phyloP scores from a whole-genome alignment of 2,113 vertebrate species.

The Turdus rufiventris region DNA sequence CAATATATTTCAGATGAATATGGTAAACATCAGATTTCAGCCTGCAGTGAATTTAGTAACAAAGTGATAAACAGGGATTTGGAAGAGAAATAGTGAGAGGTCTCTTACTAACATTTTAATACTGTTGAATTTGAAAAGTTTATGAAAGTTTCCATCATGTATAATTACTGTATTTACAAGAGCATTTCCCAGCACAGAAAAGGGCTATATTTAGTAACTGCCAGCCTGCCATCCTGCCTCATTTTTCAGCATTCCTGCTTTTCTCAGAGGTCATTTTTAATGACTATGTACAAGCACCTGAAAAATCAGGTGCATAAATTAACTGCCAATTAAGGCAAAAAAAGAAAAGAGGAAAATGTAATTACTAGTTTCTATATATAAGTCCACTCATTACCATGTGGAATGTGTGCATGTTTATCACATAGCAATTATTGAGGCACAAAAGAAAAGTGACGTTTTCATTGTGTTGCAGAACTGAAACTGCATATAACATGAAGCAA shows the following conservation, averaged over 20 bases:
- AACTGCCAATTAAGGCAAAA: slow-evolving; percentile 72
- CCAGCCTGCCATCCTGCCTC: slow-evolving; percentile 13
- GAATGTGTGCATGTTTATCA: slow-evolving; percentile 51
- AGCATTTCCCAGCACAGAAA: not conserved
- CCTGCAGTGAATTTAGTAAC: not conserved
- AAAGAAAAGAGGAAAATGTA: slow-evolving; percentile 38
- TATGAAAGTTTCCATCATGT: not conserved
- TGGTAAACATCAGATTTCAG: not conserved
- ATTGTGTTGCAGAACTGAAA: slow-evolving; percentile 25
- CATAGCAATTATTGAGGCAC: slow-evolving; percentile 17
- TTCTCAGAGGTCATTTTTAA: slow-evolving; percentile 72
- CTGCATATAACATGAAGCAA: not conserved
- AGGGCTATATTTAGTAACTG: slow-evolving; percentile 22
- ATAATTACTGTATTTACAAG: slow-evolving; percentile 20
- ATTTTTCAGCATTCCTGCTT: slow-evolving; percentile 27
- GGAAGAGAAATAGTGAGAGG: not conserved
- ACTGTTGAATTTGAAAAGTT: slow-evolving; percentile 2
- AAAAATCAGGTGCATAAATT: slow-evolving; percentile 76
- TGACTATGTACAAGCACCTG: slow-evolving; percentile 63
- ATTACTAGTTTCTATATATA: slow-evolving; percentile 71
- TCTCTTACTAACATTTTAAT: not conserved
- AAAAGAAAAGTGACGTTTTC: slow-evolving; percentile 33
- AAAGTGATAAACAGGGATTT: not conserved
- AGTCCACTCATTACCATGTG: slow-evolving; percentile 51
- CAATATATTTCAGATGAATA: not conserved